Conservation (phyloP, 2,113 vertebrate species). For the Cyprinodon tularosa region DNA sequence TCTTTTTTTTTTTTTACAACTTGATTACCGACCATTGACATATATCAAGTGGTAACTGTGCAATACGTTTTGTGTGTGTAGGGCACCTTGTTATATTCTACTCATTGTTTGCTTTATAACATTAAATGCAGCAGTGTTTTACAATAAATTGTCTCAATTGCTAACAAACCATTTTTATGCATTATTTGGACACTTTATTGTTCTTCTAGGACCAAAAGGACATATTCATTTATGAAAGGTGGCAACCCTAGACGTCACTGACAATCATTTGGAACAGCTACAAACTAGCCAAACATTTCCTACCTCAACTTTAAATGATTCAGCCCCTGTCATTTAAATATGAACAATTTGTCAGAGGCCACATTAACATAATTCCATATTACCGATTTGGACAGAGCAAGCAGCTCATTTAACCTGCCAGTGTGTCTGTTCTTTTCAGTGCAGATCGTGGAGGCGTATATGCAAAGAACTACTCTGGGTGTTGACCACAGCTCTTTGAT, state of each 20-base stretch:
- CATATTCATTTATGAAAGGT: no score
- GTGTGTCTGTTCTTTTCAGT: slow-evolving; percentile 51
- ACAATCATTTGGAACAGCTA: not conserved
- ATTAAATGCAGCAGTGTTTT: no score
- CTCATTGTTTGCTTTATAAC: no score
- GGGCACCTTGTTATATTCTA: no score
- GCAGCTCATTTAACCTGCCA: slow-evolving; percentile 47
- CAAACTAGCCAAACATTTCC: not conserved
- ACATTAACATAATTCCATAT: slow-evolving; percentile 52
- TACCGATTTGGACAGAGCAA: slow-evolving; percentile 52
- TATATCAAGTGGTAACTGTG: no score
- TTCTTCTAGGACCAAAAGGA: no score
- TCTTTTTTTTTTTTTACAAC: no score
- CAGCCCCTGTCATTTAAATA: slow-evolving; percentile 21
- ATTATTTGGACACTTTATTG: no score
- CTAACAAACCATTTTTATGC: no score
- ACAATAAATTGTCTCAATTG: no score
- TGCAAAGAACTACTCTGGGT: slow-evolving; percentile 10
- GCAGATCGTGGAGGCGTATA: not conserved
- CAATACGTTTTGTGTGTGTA: no score
- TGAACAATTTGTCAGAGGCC: slow-evolving; percentile 38
- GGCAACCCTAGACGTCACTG: not conserved
- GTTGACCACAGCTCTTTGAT: slow-evolving; percentile 22
- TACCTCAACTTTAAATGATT: not conserved
- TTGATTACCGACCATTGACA: no score